Evolutionary conservation across 2,797 vertebrate species (phyloP), one percentile per base, ranked within the genome.

Genomic region (Cyclura pinguis): DNA sequence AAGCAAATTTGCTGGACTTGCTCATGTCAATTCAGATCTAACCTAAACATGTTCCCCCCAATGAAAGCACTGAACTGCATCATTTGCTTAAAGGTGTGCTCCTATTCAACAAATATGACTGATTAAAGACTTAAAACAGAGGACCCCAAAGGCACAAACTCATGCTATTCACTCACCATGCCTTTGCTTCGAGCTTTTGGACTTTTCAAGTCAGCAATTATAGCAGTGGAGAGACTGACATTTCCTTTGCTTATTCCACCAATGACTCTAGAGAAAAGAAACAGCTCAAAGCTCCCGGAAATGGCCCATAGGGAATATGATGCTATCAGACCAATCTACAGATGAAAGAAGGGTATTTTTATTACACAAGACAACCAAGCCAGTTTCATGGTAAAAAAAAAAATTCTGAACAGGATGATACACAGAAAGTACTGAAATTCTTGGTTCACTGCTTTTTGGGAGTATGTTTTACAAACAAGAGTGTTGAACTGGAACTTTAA

Each of bases 231-330:
- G 88, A 99, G 98, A 96, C 98, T 99, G 93, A 99, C 98, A 22
- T 99, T 99, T 80, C 98, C 98, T 95, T 99, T 99, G 96, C 98
- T 99, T 94, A 99, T 95, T 67, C 99, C 99, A 32, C 98, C 98
- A 27, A 99, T 94, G 35, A 98, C 96, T 87, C 99, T 98, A 95
- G 99, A 99, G 95, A 98, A 97, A 89, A 99, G 98, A 95, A 99
- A 99, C 95, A 98, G 84, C n/a, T 96, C 96, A 72, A 99, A 99
- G 96, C 98, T 99, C 95, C 91, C 96, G 67, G 99, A 99, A 92
- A 98, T 86, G 0, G 98, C 98, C 99, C 99, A 99, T n/a, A 99
- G 96, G 0, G 97, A 96, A 13, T 99, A 99, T 2, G 99, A 99
- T 38, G 96, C 92, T 91, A 98, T 97, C 95, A 99, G 95, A 52